Evolutionary conservation across 2,888 invertebrate genomes (phyloP), one percentile per base, ranked within the genome.

Genomic region (Elaeidobius kamerunicus): DNA sequence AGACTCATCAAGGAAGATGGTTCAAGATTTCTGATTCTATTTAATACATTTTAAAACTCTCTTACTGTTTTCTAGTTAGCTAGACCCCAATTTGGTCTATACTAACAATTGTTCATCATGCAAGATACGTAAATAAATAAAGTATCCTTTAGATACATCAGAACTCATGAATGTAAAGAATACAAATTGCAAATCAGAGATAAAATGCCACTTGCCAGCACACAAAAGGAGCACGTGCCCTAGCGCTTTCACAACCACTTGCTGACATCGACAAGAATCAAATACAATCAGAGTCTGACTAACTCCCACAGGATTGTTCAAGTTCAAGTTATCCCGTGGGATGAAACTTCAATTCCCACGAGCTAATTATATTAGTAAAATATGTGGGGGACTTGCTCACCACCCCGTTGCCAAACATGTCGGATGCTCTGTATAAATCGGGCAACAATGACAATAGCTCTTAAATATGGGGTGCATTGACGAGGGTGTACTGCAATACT

Each of bases 311-410:
- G 46, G 46, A 18, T 23, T 14, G 18, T 38, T 36, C 38, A 28
- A 12, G 18, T 38, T 36, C 38, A 28, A n/a, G n/a, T 27, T 23
- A 41, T 49, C 49, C 49, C 49, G 49, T 49, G 49, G 35, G 49
- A 49, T 41, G 41, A 34, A 34, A 35, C 42, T 49, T 41, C 36
- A 11, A 49, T 49, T 49, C 49, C 36, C 49, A 49, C 49, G 49
- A 34, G 35, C 16, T 46, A 28, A 38, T 36, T 46, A 46, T 16
- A 36, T 46, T 46, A 38, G 36, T 32, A 46, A 27, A 36, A 45
- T 23, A 27, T 46, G 45, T 17, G 45, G 36, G 45, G 45, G 45
- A 38, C 44, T 44, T 44, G 43, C 35, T 44, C 20, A 35, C 34
- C 44, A 46, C 11, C 27, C 23, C 12, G 27, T n/a, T 17, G 36